A percentile compares a stretch with the other conserved stretches of the same genome.
These are phyloP conservation scores for Aelia acuminata DNA, from an alignment of 2,888 invertebrate species.

Conservation along the genomic window DNA sequence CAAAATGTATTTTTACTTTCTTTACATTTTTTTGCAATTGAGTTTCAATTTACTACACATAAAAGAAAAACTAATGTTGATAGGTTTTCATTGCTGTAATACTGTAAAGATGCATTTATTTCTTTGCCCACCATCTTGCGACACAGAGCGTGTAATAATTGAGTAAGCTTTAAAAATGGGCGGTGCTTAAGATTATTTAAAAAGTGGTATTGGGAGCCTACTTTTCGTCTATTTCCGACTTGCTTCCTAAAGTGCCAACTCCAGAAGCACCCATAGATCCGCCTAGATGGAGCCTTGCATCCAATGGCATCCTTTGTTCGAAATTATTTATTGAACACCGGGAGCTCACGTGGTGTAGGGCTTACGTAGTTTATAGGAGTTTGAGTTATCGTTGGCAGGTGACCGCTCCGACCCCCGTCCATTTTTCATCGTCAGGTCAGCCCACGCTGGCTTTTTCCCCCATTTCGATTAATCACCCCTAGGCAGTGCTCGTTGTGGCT, in stretches of 20 bases:
- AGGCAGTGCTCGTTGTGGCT: not conserved
- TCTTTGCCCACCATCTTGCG: no score
- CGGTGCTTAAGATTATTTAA: no score
- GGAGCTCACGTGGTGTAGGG: not conserved
- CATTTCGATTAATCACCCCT: conserved; percentile 45
- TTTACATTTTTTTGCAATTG: no score
- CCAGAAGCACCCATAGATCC: not conserved
- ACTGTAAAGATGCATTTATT: no score
- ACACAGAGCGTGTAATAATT: no score
- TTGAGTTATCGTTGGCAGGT: conserved; percentile 43
- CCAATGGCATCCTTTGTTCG: not conserved
- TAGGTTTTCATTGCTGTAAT: no score
- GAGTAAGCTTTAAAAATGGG: no score
- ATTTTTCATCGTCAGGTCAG: conserved; percentile 50
- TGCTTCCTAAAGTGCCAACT: not conserved
- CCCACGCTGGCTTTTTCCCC: conserved; percentile 39
- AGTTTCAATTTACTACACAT: no score
- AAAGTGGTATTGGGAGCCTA: no score
- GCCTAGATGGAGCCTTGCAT: not conserved
- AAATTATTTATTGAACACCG: conserved; percentile 18
- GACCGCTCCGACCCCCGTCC: conserved; percentile 31
- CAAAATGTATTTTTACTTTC: no score
- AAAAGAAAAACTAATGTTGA: no score
- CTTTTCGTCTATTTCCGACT: not conserved
- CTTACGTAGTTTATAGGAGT: conserved; percentile 39